phyloP scores from a whole-genome alignment of 2,888 invertebrate species.

The Mesopsocus fuscifrons region DNA sequence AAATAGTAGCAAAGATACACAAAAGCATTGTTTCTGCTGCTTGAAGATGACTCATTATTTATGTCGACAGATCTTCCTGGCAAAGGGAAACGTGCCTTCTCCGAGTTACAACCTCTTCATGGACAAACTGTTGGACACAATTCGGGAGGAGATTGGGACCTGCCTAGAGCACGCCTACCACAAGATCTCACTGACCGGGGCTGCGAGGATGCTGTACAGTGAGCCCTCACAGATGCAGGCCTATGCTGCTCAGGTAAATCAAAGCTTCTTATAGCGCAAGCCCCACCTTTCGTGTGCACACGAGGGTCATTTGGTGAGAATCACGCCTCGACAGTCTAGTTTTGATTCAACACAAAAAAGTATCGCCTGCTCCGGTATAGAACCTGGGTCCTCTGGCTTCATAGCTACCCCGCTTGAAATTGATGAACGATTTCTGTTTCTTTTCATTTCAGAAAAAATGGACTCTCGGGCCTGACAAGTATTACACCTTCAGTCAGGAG shows the following conservation, averaged over 20 bases:
- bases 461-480: constrained; percentile 55
- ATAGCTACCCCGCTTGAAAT: no score
- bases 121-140: constrained; percentile 86
- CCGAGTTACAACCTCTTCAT: constrained; percentile 92
- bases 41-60: no score
- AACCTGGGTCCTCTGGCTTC: no score
- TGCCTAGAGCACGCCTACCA: constrained; percentile 95
- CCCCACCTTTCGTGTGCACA: no score
- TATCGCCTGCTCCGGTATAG: no score
- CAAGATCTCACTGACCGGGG: constrained; percentile 69
- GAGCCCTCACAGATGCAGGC: constrained; percentile 56
- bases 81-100: constrained; percentile 85
- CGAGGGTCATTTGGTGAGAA: no score
- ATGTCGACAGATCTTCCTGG: constrained; percentile 40
- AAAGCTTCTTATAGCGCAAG: no score
- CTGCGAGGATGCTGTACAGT: constrained; percentile 70
- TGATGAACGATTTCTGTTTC: constrained; percentile 2
- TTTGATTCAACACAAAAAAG: no score
- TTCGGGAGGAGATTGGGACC: constrained; percentile 87
- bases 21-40: no score
- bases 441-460: constrained; percentile 50
- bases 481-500: constrained; percentile 63
- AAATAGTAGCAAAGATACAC: no score
- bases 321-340: no score
- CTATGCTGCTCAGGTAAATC: constrained; percentile 65